Conservation (phyloP, 1,140 invertebrate species). For the Leptinotarsa defecta region DNA sequence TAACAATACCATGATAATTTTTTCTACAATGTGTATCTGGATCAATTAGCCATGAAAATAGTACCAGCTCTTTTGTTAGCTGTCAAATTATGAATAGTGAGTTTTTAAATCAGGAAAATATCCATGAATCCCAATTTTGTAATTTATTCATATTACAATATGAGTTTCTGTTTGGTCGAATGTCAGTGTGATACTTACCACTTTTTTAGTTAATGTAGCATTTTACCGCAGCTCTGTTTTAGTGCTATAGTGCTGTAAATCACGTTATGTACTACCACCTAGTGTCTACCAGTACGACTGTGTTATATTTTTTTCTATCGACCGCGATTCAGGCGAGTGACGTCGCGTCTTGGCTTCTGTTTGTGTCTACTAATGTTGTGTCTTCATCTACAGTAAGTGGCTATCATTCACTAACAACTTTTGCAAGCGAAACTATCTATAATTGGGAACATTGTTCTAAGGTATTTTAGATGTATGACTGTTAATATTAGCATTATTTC, state of each 20-base stretch:
- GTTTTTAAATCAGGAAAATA: neutral
- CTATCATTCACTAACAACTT: slow-evolving; percentile 48
- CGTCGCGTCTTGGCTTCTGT: slow-evolving; percentile 51
- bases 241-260: slow-evolving; percentile 46
- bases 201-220: slow-evolving; percentile 31
- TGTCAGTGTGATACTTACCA: slow-evolving; percentile 27
- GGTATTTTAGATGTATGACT: too few species aligned
- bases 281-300: slow-evolving; percentile 46
- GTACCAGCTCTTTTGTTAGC: too few species aligned
- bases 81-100: too few species aligned
- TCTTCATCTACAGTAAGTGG: slow-evolving; percentile 54
- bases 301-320: slow-evolving; percentile 32
- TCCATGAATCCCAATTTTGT: slow-evolving; percentile 4
- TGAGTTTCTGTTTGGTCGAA: slow-evolving; percentile 23
- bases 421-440: neutral
- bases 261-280: slow-evolving; percentile 43
- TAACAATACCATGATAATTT: too few species aligned
- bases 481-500: too few species aligned
- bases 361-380: slow-evolving; percentile 55
- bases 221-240: slow-evolving; percentile 37
- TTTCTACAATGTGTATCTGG: too few species aligned
- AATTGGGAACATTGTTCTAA: too few species aligned
- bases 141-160: too few species aligned
- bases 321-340: slow-evolving; percentile 41
- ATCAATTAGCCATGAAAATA: too few species aligned